These are phyloP conservation scores for Scelioninae gen. 1 DNA, from an alignment of 2,888 invertebrate species.

Conservation along the genomic window DNA sequence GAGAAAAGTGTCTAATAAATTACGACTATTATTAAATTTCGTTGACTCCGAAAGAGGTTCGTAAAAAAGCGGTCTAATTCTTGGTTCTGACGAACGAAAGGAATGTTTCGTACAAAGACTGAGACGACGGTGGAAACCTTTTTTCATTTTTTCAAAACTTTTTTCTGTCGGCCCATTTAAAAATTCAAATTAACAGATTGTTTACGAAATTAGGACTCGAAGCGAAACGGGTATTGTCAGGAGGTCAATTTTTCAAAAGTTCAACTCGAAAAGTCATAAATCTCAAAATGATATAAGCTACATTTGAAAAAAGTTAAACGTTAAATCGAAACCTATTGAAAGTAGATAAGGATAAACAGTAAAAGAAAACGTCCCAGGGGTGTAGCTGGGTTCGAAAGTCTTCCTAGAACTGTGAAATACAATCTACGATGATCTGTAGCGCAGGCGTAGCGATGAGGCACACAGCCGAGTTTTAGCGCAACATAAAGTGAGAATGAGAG, in stretches of 20 bases:
- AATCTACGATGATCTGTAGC: constrained; percentile 73
- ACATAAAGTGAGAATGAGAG: constrained; percentile 73
- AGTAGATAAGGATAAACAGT: constrained; percentile 55
- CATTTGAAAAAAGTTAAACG: constrained; percentile 23
- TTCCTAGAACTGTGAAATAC: constrained; percentile 73
- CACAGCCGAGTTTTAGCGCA: constrained; percentile 67
- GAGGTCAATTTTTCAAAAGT: constrained; percentile 18
- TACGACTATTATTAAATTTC: constrained; percentile 45
- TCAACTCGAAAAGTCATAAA: constrained; percentile 26
- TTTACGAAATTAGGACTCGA: neutral
- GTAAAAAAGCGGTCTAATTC: constrained; percentile 27
- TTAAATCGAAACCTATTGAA: constrained; percentile 47
- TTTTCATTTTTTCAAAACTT: neutral
- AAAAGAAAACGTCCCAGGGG: constrained; percentile 63
- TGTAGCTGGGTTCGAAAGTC: constrained; percentile 57
- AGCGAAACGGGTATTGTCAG: neutral
- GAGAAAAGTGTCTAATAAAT: constrained; percentile 45
- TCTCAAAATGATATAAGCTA: constrained; percentile 23
- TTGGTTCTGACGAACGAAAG: constrained; percentile 4
- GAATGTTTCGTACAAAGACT: constrained; percentile 18
- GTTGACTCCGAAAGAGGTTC: constrained; percentile 22
- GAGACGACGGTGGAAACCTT: neutral
- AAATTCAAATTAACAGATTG: neutral
- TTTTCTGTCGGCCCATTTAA: neutral
- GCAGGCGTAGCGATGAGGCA: constrained; percentile 69